Percentiles rank a stretch among this genome's conserved stretches.
Evolutionary conservation across 1,140 invertebrate species (phyloP).

Genomic region (Aplysia californica): DNA sequence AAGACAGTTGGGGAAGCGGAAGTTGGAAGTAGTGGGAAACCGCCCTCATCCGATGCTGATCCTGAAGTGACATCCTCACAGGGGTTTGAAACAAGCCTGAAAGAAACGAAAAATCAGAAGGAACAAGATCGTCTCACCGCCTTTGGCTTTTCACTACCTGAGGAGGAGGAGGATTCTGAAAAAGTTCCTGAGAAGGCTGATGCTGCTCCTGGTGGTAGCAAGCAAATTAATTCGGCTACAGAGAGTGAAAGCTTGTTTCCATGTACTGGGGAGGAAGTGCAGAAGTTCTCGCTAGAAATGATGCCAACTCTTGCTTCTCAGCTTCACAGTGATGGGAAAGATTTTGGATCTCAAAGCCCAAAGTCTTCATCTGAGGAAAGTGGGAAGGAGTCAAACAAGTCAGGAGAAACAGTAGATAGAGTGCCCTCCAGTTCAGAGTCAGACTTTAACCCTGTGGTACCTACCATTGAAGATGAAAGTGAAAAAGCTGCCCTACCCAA

Average conservation of each 20-base stretch:
- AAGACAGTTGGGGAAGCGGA: background rate
- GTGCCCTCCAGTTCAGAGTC: conserved; percentile 3
- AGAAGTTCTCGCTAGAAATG: background rate
- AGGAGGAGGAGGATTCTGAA: background rate
- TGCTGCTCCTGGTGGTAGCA: background rate
- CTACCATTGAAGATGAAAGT: conserved; percentile 10
- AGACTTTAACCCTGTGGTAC: background rate
- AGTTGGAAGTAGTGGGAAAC: background rate
- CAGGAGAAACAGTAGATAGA: background rate
- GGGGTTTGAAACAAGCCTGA: background rate
- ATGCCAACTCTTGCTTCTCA: conserved; percentile 15
- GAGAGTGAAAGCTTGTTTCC: conserved; percentile 13
- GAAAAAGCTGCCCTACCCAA: too few species aligned
- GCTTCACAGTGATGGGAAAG: background rate
- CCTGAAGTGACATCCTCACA: conserved; percentile 5
- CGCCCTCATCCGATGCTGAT: background rate
- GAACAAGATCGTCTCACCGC: background rate
- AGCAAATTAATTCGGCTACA: too few species aligned
- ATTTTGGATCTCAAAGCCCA: background rate
- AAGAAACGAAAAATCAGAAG: background rate
- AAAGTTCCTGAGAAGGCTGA: background rate
- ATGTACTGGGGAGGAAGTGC: background rate
- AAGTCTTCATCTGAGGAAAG: background rate
- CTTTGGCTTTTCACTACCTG: background rate
- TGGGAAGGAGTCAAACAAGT: background rate